Evolutionary conservation across 2,113 vertebrate species (phyloP).

Genomic region (Paracanthobrama guichenoti): DNA sequence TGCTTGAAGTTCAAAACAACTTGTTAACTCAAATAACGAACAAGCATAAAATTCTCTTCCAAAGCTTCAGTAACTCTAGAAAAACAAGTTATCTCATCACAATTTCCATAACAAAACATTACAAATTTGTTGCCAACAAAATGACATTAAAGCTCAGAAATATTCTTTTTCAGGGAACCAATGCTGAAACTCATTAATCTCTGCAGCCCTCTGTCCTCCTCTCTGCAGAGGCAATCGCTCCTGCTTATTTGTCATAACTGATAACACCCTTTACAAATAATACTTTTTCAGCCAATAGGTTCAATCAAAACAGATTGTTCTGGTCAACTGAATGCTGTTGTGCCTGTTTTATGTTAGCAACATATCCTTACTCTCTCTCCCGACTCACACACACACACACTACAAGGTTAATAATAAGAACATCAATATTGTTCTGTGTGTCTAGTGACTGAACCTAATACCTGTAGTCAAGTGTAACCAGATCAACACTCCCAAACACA

Average conservation of each 20-base stretch:
- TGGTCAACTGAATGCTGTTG: conserved; percentile 84
- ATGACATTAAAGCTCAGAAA: conserved; percentile 61
- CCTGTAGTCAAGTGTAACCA: conserved; percentile 46
- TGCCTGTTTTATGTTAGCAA: conserved; percentile 84
- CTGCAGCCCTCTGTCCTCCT: conserved; percentile 65
- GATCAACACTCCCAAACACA: conserved; percentile 53
- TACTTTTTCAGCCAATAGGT: conserved; percentile 75
- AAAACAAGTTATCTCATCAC: conserved; percentile 30
- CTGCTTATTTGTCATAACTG: conserved; percentile 75
- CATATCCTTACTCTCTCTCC: conserved; percentile 52
- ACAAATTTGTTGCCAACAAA: conserved; percentile 67
- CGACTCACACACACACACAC: neutral
- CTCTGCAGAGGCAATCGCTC: conserved; percentile 69
- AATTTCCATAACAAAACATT: conserved; percentile 41
- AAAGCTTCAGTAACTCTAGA: conserved; percentile 19
- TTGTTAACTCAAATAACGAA: neutral
- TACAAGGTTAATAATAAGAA: conserved; percentile 37
- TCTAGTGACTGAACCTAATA: conserved; percentile 57
- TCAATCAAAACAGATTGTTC: conserved; percentile 71
- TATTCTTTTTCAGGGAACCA: conserved; percentile 65
- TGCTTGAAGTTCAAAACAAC: conserved; percentile 1
- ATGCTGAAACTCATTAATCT: conserved; percentile 71
- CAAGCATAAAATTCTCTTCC: conserved; percentile 1
- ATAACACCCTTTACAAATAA: conserved; percentile 70
- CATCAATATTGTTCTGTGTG: conserved; percentile 55